Evolutionary conservation across 2,113 vertebrate genomes (phyloP), one percentile per base, ranked within the genome.

Genomic region (Atherinomorus stipes): DNA sequence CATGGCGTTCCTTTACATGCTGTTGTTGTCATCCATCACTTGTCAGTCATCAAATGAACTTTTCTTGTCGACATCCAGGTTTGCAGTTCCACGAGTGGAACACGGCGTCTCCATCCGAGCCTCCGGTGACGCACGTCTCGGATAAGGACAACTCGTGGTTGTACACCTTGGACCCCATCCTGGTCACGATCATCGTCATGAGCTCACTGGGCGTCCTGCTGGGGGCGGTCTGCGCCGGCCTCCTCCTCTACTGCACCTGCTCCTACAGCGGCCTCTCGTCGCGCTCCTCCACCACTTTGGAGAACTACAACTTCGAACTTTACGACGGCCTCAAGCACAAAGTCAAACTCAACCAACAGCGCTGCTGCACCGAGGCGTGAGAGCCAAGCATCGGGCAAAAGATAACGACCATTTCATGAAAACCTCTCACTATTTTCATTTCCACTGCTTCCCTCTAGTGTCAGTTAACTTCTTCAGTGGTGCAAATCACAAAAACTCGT

Each of bases 241-340:
- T 99, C 3, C 95, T 99, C 10, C 96, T 99, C 38, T 99, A 99
- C 94, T 99, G 98, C 90, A 98, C 97, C 0, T 99, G 98, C 63
- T 99, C 97, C 0, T 99, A 99, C 2, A 94, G 95, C 0, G 97
- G 97, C 80, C 93, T 99, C 53, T 96, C 96, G 3, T 96, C 97
- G 0, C 96, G 96, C 58, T 98, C 96, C 86, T 98, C 97, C 90
- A 99, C 97, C 79, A 98, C 98, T 0, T 93, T 99, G 89, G 98
- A 99, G 91, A 99, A 98, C 95, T 99, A 99, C 95, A 99, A 99
- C 95, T 99, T 99, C 0, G 97, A 99, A 90, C 95, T 99, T 64
- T 99, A 99, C 0, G 97, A 99, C 0, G 98, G 98, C 81, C 97
- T 99, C 91, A 99, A 99, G 93, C 98, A 99, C 94, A 99, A 99